Evolutionary conservation across 1,140 invertebrate species (phyloP).

Genomic region (Antheraea mylitta): DNA sequence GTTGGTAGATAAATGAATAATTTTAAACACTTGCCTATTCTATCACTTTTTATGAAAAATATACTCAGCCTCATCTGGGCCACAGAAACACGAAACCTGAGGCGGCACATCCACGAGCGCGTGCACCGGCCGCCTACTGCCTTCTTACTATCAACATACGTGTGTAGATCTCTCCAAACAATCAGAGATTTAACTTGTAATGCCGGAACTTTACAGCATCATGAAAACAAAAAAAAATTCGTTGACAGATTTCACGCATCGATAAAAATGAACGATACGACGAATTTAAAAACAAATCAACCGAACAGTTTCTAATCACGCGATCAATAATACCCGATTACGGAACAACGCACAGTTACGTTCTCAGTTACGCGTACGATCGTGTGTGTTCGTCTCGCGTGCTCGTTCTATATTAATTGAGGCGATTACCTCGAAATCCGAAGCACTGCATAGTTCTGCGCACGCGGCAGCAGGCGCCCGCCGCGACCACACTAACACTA

Average conservation of each 20-base stretch:
- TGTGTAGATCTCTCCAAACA: constrained; percentile 15
- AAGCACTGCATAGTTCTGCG: constrained; percentile 70
- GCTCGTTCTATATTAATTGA: constrained; percentile 28
- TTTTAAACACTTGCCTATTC: constrained; percentile 41
- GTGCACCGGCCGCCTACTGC: constrained; percentile 31
- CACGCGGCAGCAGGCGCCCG: constrained; percentile 58
- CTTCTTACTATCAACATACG: constrained; percentile 19
- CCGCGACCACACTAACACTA: constrained; percentile 36
- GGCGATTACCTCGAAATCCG: constrained; percentile 62
- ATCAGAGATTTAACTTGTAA: not conserved
- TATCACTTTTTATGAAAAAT: constrained; percentile 34
- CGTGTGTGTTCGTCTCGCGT: constrained; percentile 20
- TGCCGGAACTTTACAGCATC: not conserved
- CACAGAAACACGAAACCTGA: constrained; percentile 36
- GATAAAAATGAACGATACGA: constrained; percentile 11
- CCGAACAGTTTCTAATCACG: constrained; percentile 5
- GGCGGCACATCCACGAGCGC: constrained; percentile 35
- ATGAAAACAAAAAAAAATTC: not conserved
- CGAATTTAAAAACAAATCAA: constrained; percentile 15
- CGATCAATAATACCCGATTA: constrained; percentile 11
- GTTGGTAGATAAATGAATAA: too few relatives aligned
- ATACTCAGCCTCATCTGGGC: constrained; percentile 39
- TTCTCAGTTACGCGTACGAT: constrained; percentile 11
- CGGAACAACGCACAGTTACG: constrained; percentile 9
- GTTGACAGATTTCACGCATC: constrained; percentile 31